Evolutionary conservation across 2,113 vertebrate genomes (phyloP).

Genomic region (Syngnathoides biaculeatus): DNA sequence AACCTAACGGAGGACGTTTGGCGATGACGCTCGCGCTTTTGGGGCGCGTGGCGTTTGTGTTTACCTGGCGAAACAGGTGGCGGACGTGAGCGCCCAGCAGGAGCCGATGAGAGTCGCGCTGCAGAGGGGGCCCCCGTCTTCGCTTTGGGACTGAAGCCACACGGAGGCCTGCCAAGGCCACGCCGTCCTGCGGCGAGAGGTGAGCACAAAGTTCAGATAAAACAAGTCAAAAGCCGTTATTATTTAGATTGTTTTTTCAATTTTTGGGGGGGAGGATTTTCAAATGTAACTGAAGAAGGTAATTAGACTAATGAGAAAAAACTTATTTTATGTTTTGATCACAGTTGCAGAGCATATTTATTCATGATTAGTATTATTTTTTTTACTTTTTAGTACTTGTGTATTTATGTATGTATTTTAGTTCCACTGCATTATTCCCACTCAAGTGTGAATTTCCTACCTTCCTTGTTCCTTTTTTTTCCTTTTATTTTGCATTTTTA

Average conservation of each 20-base stretch:
- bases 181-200: conserved; percentile 66
- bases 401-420: too few relatives aligned
- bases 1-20: conserved; percentile 65
- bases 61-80: conserved; percentile 87
- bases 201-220: neutral
- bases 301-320: neutral
- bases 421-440: too few relatives aligned
- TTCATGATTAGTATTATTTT: too few relatives aligned
- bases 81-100: conserved; percentile 88
- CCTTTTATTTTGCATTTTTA: too few relatives aligned
- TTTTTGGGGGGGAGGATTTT: neutral
- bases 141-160: conserved; percentile 74
- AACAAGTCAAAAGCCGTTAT: neutral
- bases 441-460: too few relatives aligned
- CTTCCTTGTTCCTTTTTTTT: too few relatives aligned
- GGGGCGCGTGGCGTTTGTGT: neutral
- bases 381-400: too few relatives aligned
- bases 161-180: conserved; percentile 90
- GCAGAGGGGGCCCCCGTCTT: conserved; percentile 77
- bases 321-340: too few relatives aligned
- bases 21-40: neutral
- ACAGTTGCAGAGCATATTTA: neutral
- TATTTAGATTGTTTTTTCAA: neutral
- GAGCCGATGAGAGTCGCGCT: conserved; percentile 84
- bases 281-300: neutral